A percentile compares a stretch with the other conserved stretches of the same genome.
phyloP scores from a whole-genome alignment of 2,113 vertebrate species.

The Nibea albiflora region DNA sequence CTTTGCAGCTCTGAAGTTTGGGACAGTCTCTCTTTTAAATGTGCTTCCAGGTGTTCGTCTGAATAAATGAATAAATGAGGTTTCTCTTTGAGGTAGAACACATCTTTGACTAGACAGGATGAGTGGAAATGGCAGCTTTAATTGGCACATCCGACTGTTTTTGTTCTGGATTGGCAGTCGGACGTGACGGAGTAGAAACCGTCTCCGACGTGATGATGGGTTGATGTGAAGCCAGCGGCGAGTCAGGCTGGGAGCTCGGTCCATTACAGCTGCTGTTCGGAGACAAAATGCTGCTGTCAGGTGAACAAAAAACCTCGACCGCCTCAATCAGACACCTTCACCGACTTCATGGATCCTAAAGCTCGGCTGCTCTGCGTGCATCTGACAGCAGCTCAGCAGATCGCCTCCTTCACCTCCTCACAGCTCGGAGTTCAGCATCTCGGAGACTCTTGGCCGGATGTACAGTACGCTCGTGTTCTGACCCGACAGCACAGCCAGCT shows the following conservation, averaged over 20 bases:
- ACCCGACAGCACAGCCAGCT: neutral
- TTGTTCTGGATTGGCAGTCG: constrained; percentile 52
- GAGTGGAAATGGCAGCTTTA: constrained; percentile 39
- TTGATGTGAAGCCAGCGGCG: constrained; percentile 28
- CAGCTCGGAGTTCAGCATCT: neutral
- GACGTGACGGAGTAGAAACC: constrained; percentile 43
- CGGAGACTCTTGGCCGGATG: neutral
- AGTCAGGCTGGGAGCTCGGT: constrained; percentile 36
- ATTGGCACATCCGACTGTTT: constrained; percentile 59
- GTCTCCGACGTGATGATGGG: constrained; percentile 37
- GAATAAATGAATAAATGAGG: constrained; percentile 60
- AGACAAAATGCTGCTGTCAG: constrained; percentile 62
- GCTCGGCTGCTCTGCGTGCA: neutral
- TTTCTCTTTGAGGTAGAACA: constrained; percentile 49
- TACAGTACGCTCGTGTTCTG: neutral
- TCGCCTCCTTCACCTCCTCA: constrained; percentile 2
- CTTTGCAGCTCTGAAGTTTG: constrained; percentile 13
- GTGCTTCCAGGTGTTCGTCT: constrained; percentile 45
- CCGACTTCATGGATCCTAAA: constrained; percentile 14
- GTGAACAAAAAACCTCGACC: constrained; percentile 16
- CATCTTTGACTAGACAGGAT: constrained; percentile 44
- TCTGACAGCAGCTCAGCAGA: constrained; percentile 5
- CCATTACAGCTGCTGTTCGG: constrained; percentile 39
- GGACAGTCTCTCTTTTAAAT: neutral
- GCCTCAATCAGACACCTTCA: constrained; percentile 31